Conservation (phyloP, 2,113 vertebrate species). For the Bos indicus region DNA sequence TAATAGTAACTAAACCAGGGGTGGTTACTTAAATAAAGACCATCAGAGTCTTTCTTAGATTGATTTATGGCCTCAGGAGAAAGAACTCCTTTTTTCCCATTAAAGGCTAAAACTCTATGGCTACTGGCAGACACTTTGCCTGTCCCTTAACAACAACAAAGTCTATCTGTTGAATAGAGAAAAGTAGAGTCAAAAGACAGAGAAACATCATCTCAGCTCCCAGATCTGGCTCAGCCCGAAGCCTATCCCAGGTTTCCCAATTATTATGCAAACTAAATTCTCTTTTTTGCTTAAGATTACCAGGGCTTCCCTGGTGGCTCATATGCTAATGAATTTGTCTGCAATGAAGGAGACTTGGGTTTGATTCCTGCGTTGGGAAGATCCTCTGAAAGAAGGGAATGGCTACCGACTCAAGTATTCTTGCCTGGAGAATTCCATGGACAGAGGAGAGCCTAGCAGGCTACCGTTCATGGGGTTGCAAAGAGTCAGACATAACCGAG, state of each 20-base stretch:
- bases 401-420: not conserved
- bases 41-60: not conserved
- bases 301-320: not conserved
- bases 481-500: not conserved
- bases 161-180: not conserved
- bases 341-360: not conserved
- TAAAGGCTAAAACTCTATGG: not conserved
- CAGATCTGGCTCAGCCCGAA: not conserved
- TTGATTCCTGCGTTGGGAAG: not conserved
- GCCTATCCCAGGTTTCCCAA: not conserved
- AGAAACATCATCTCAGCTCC: not conserved
- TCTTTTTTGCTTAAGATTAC: not conserved
- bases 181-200: not conserved
- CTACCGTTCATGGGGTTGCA: not conserved
- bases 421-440: not conserved
- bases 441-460: not conserved
- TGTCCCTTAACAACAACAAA: not conserved
- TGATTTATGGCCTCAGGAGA: not conserved
- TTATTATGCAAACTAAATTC: not conserved
- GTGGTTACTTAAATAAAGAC: not conserved
- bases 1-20: not conserved
- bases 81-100: not conserved
- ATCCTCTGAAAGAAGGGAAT: not conserved
- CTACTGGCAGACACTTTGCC: not conserved
- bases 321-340: not conserved